phyloP scores from a whole-genome alignment of 2,888 invertebrate genomes.

The Lochmaea crataegi region DNA sequence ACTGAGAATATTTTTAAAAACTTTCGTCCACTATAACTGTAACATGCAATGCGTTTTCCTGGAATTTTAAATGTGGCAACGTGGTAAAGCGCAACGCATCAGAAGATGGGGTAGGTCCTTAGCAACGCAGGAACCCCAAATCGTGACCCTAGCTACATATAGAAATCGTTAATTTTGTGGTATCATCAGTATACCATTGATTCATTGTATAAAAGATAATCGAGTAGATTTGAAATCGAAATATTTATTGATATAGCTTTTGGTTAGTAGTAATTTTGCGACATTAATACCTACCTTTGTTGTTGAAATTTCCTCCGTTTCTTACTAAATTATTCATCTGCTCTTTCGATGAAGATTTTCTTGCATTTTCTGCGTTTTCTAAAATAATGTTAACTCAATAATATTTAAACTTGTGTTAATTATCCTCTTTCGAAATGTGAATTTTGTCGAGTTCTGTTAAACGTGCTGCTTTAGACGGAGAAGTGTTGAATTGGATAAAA shows the following conservation, averaged over 20 bases:
- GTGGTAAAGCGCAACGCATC: slow-evolving; percentile 40
- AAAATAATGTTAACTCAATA: neutral
- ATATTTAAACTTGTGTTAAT: neutral
- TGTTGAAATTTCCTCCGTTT: too few relatives aligned
- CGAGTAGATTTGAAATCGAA: too few relatives aligned
- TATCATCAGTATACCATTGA: slow-evolving; percentile 12
- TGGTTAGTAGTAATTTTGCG: too few relatives aligned
- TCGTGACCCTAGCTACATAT: slow-evolving; percentile 35
- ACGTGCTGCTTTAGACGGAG: neutral
- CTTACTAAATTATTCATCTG: too few relatives aligned
- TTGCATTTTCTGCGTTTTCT: too few relatives aligned
- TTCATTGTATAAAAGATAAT: neutral
- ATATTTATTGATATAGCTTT: too few relatives aligned
- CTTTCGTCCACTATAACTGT: too few relatives aligned
- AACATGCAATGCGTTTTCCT: too few relatives aligned
- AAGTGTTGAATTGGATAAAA: slow-evolving; percentile 42
- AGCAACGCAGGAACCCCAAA: slow-evolving; percentile 39
- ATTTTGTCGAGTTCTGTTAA: neutral
- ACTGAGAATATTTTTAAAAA: too few relatives aligned
- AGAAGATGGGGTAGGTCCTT: slow-evolving; percentile 47
- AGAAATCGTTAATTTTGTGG: slow-evolving; percentile 36
- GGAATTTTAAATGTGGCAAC: slow-evolving; percentile 24
- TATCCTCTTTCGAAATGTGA: neutral
- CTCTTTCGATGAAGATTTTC: too few relatives aligned
- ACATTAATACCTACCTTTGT: too few relatives aligned